A percentile compares a stretch with the other conserved stretches of the same genome.
Evolutionary conservation across 2,113 vertebrate genomes (phyloP).

Genomic region (Boleophthalmus pectinirostris): DNA sequence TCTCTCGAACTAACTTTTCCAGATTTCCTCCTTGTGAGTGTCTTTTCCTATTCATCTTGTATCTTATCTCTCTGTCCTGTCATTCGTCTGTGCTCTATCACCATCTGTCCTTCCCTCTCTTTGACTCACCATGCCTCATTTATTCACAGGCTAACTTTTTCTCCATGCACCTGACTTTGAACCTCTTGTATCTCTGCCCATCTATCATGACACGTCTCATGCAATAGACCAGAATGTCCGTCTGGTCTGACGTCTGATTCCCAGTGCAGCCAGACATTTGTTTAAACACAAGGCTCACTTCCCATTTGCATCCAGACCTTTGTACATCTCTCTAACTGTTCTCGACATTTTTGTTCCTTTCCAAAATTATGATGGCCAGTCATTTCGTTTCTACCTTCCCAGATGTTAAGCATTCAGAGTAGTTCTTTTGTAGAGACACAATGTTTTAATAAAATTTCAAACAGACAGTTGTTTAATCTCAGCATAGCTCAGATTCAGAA

Average conservation of each 20-base stretch:
- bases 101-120: slow-evolving; percentile 44
- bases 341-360: slow-evolving; percentile 17
- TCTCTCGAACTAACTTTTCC: neutral
- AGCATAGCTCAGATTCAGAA: neutral
- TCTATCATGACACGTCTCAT: slow-evolving; percentile 46
- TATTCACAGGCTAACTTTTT: slow-evolving; percentile 45
- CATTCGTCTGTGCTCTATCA: slow-evolving; percentile 33
- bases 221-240: slow-evolving; percentile 19
- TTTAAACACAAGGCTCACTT: slow-evolving; percentile 42
- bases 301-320: slow-evolving; percentile 46
- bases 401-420: slow-evolving; percentile 22
- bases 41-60: slow-evolving; percentile 32
- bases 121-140: slow-evolving; percentile 19
- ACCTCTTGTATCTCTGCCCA: slow-evolving; percentile 46
- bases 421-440: slow-evolving; percentile 6
- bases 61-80: slow-evolving; percentile 37
- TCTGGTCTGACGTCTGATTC: slow-evolving; percentile 41
- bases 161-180: slow-evolving; percentile 56
- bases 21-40: slow-evolving; percentile 17
- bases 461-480: slow-evolving; percentile 18
- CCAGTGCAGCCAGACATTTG: slow-evolving; percentile 38
- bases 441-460: slow-evolving; percentile 31
- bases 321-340: slow-evolving; percentile 26
- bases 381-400: slow-evolving; percentile 23
- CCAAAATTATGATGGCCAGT: slow-evolving; percentile 22